A percentile compares a stretch with the other conserved stretches of the same genome.
Evolutionary conservation across 2,797 vertebrate genomes (phyloP).

Genomic region (Trachops cirrhosus): DNA sequence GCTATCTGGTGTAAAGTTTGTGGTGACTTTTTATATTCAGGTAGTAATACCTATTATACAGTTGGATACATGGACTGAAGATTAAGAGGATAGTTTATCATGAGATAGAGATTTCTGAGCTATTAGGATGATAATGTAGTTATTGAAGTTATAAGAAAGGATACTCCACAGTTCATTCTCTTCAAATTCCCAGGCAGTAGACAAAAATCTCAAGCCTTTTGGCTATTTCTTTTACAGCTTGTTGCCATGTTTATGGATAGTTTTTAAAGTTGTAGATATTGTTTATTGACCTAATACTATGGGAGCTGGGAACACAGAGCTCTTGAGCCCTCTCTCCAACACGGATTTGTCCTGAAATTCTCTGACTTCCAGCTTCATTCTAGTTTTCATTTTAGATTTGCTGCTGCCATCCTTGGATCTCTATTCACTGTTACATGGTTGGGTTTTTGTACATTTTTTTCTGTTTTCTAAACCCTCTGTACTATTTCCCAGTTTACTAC

Average conservation of each 20-base stretch:
- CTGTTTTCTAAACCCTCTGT: background rate
- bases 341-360: background rate
- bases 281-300: background rate
- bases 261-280: background rate
- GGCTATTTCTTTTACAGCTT: background rate
- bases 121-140: background rate
- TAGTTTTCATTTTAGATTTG: background rate
- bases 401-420: background rate
- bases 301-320: background rate
- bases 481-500: background rate
- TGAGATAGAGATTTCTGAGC: background rate
- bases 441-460: background rate
- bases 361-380: background rate
- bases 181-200: background rate
- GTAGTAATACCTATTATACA: background rate
- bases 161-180: rapidly evolving
- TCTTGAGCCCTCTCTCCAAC: background rate
- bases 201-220: background rate
- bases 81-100: background rate
- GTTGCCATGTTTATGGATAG: background rate
- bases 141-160: background rate
- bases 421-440: too few relatives aligned
- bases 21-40: background rate
- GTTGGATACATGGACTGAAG: background rate
- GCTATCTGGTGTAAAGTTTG: background rate